Base-by-base conservation (phyloP, 1,140 invertebrate genomes). In the Tetragonula clypearis region DNA sequence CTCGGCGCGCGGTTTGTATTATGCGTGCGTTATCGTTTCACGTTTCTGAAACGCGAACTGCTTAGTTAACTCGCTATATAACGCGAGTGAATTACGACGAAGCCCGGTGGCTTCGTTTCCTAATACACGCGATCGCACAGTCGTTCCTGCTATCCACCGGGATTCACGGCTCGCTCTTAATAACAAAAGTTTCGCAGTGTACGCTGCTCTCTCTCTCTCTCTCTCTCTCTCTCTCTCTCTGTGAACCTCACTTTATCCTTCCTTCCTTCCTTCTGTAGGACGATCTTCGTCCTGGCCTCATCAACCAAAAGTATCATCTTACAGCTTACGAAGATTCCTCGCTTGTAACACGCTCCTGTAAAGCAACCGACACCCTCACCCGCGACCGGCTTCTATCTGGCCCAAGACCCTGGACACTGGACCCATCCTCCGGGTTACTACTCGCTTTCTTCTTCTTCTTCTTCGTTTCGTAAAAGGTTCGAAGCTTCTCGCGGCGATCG, bases 291-390 rank as follows among this genome's bases (percentile, higher is more conserved):
- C 77, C 73, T 68, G 55, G 80, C 68, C 86, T 87, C 89, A 90
- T 90, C 86, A 83, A 66, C 56, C 23, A 79, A 82, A 86, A 84
- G 88, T 92, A 91, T 92, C 91, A 90, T 92, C 87, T 91, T 92
- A 92, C 90, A 86, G 89, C 85, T 91, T 89, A 90, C 86, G 88
- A 91, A 86, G 90, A 91, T 91, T 84, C 74, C 76, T 30, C 66
- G 87, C 88, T 89, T 89, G 88, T 90, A 90, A 87, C 79, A 79
- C 88, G 88, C 88, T 89, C 79, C 88, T 86, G 88, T 87, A 84
- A 89, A 89, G 65, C 88, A 79, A 89, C 88, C 75, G 75, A 78
- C 84, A 73, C 74, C 83, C 81, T 82, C 85, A 76, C 75, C 76
- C 66, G 49, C 55, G 65, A 66, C 14, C n/a, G 12, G 21, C 79